Conservation (phyloP, 2,113 vertebrate species). For the Manacus vitellinus region DNA sequence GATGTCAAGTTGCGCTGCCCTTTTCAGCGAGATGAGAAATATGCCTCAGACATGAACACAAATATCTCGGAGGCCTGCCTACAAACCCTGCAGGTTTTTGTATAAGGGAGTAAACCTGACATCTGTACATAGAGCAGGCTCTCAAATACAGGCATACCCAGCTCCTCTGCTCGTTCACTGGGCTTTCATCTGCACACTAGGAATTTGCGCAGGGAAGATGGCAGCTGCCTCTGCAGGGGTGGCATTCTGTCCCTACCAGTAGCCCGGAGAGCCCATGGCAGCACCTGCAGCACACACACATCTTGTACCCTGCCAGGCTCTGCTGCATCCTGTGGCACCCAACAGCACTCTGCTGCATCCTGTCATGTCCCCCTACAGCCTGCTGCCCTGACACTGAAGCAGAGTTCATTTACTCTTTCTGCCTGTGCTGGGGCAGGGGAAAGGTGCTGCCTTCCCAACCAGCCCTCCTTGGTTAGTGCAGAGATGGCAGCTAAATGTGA, state of each 20-base stretch:
- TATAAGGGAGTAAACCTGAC: not conserved
- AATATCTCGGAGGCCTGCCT: not conserved
- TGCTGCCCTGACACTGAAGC: not conserved
- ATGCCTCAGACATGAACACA: fast-evolving
- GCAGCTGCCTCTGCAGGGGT: not conserved
- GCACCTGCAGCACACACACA: not conserved
- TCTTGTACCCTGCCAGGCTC: not conserved
- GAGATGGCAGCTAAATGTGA: not conserved
- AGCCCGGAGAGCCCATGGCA: fast-evolving
- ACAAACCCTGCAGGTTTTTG: not conserved
- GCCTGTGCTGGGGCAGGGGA: not conserved
- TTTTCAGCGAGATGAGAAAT: not conserved
- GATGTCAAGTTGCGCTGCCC: not conserved
- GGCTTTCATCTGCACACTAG: fast-evolving
- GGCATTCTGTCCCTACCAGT: not conserved
- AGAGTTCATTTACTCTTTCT: not conserved
- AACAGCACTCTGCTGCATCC: not conserved
- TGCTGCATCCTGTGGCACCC: not conserved
- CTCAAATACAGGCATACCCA: not conserved
- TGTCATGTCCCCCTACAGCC: fast-evolving
- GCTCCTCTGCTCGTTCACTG: not conserved
- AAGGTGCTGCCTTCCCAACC: not conserved
- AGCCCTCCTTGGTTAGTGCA: not conserved
- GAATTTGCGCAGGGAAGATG: not conserved
- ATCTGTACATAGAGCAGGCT: not conserved